Percentiles rank a stretch among this genome's conserved stretches.
Conservation (phyloP, 1,140 invertebrate genomes). For the Thalassaphorura encarpata region DNA sequence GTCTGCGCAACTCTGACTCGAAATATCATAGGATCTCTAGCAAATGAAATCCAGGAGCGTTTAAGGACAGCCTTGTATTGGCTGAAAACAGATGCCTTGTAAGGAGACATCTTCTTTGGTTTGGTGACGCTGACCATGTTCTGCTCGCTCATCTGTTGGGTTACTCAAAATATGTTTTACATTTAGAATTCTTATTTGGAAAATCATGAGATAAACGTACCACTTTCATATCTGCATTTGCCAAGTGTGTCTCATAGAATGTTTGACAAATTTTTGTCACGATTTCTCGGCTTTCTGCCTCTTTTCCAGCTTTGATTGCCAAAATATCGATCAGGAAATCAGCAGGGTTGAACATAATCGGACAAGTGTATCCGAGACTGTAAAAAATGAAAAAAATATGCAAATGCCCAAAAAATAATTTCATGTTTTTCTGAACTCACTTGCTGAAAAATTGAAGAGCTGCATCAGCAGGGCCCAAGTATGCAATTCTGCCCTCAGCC, state of each 20-base stretch:
- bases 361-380: conserved; percentile 51
- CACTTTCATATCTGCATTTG: not conserved
- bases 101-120: conserved; percentile 48
- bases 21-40: conserved; percentile 78
- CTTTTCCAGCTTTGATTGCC: conserved; percentile 71
- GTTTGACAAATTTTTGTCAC: conserved; percentile 47
- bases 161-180: conserved; percentile 1
- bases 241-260: conserved; percentile 23
- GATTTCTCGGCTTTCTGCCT: conserved; percentile 46
- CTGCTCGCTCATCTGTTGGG: too few relatives aligned
- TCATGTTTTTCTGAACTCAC: conserved; percentile 40
- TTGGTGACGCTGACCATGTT: too few relatives aligned
- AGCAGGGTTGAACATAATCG: conserved; percentile 49
- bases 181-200: not conserved
- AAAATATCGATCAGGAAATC: conserved; percentile 89
- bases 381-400: conserved; percentile 8
- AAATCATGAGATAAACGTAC: conserved; percentile 1
- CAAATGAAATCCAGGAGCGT: conserved; percentile 74
- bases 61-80: conserved; percentile 81
- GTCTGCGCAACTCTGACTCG: conserved; percentile 80
- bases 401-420: not conserved
- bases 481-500: conserved; percentile 85
- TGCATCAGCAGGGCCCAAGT: conserved; percentile 64
- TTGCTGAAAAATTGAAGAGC: conserved; percentile 70
- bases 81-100: conserved; percentile 73